Base-by-base conservation (phyloP, 1,140 invertebrate genomes). In the Rhynchophorus ferrugineus region DNA sequence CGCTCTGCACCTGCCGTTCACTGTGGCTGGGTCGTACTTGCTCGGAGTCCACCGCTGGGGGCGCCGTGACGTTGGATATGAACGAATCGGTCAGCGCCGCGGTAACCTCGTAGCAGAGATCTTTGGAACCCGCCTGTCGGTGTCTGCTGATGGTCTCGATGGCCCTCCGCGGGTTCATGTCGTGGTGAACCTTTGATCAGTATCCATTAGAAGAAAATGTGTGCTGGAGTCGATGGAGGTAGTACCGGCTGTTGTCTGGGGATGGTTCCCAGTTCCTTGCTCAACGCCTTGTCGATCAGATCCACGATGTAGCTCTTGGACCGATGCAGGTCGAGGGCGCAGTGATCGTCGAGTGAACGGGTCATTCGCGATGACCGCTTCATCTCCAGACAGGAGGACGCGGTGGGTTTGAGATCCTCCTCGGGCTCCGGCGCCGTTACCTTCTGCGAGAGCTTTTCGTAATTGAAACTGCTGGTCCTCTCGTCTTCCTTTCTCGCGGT, bases 281-380 rank as follows among this genome's bases (percentile, higher is more conserved):
- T 69, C 1, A 73, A 56, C 2, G 68, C 70, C 18, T 61, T 55
- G 38, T 73, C 72, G 44, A 74, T 74, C 20, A 73, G 57, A 57
- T 68, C 66, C 3, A 73, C 58, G 14, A 74, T 69, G 44, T 70
- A 67, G 51, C 62, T 71, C 50, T 73, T 74, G 2, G 67, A 70
- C 11, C 60, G 43, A 19, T 70, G 67, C n/a, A 73, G 60, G 51
- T 74, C 70, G 13, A 72, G 38, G 13, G 63, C 65, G 7, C 52
- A 53, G 7, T 56, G 42, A 36, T 61, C 60, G 21, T 63, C 60
- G 34, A 60, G 37, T 16, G 50, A 48, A 35, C 24, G 33, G 8
- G 29, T 47, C 7, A 34, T 35, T 34, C 43, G 3, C 13, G 17
- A 29, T 6, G 35, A 46, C 8, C 14, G 11, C 34, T 48, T 48